Conservation (phyloP, 1,140 invertebrate species). For the Oppia nitens region DNA sequence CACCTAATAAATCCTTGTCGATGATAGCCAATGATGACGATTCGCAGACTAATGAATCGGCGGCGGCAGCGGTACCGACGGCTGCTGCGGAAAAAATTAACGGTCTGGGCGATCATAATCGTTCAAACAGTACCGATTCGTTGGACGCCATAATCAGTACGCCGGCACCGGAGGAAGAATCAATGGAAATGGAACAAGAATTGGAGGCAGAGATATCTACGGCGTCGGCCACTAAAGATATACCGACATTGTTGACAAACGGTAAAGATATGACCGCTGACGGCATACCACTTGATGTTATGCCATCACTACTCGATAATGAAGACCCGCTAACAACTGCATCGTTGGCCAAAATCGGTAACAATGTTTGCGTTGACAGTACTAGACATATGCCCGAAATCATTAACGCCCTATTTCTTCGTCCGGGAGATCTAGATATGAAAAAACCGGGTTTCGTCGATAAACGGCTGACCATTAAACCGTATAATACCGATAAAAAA, state of each 20-base stretch:
- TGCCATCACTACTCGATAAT: not conserved
- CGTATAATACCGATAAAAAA: not conserved
- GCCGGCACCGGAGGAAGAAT: not conserved
- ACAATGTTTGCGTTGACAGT: not conserved
- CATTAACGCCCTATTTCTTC: not conserved
- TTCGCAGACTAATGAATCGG: too few relatives aligned
- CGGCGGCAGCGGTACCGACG: too few relatives aligned
- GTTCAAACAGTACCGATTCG: not conserved
- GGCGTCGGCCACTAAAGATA: too few relatives aligned
- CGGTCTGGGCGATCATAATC: not conserved
- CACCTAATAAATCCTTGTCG: too few relatives aligned
- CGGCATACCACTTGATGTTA: not conserved
- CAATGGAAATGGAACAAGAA: not conserved
- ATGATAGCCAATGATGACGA: too few relatives aligned
- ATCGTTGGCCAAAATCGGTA: not conserved
- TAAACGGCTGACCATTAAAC: not conserved
- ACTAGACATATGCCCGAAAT: not conserved
- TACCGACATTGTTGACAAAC: too few relatives aligned
- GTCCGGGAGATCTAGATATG: not conserved
- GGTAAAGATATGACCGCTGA: not conserved
- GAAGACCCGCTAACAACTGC: not conserved
- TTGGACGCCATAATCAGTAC: not conserved
- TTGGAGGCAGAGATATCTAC: not conserved
- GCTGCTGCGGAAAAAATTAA: not conserved
- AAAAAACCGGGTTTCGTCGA: not conserved